These are phyloP conservation scores for Poeciliopsis gracilis DNA, from an alignment of 2,797 vertebrate genomes.

Conservation along the genomic window DNA sequence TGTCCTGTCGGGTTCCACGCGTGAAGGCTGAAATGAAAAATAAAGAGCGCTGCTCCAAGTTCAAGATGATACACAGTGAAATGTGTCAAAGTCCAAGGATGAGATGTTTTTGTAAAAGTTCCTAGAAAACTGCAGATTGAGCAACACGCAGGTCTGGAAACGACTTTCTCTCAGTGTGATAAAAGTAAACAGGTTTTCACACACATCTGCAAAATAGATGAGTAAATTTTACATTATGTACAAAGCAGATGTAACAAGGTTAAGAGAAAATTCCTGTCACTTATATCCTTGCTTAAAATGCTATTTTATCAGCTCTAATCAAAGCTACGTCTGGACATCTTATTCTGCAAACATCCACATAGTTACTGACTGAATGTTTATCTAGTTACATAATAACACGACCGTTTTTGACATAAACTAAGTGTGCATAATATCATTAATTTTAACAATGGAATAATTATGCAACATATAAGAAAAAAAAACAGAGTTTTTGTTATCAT, in stretches of 20 bases:
- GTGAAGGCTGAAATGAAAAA: constrained; percentile 84
- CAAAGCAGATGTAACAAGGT: not conserved
- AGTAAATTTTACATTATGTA: not conserved
- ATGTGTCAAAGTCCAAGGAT: not conserved
- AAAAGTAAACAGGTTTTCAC: not conserved
- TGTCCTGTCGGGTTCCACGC: constrained; percentile 87
- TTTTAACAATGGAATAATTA: not conserved
- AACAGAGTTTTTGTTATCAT: too few relatives aligned
- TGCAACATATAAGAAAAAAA: not conserved
- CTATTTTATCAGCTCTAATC: not conserved
- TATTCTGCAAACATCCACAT: not conserved
- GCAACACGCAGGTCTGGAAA: not conserved
- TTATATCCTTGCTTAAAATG: not conserved
- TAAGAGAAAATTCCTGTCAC: not conserved
- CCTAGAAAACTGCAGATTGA: not conserved
- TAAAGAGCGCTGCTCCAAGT: not conserved
- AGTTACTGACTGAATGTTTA: not conserved
- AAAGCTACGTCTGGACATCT: not conserved
- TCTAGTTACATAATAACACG: not conserved
- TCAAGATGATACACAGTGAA: constrained; percentile 11
- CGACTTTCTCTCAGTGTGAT: not conserved
- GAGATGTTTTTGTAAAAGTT: not conserved
- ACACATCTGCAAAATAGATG: not conserved
- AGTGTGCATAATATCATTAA: not conserved
- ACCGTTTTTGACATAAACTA: not conserved